Evolutionary conservation across 2,797 vertebrate species (phyloP), one percentile per base, ranked within the genome.

Genomic region (Argentina silus): DNA sequence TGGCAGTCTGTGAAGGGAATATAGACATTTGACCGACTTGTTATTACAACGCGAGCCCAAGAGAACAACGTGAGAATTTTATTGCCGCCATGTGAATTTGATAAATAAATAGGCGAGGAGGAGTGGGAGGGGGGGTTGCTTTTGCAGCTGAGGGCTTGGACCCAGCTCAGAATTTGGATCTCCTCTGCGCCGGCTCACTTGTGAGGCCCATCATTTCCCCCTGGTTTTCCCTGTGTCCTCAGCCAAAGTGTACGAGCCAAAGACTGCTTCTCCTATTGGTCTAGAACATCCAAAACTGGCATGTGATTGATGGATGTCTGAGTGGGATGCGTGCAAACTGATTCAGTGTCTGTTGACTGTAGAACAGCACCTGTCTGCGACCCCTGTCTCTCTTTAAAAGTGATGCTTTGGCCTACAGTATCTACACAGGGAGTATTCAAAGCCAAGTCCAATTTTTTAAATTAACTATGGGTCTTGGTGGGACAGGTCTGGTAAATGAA

Each of bases 401-500:
- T 12, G 47, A 48, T 48, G 23, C 11, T 67, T 14, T 17, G 42
- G 42, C 59, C 23, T 23, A 15, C 14, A 14, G 17, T 48, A 48
- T 12, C 66, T 67, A 3, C 61, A 17, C 56, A 12, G 62, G 21
- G 44, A 68, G 56, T 47, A 50, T 48, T 60, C 17, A 47, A 57
- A 72, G 12, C 55, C 10, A 7, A 48, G 7, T 76, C 76, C 78
- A 72, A 23, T 62, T 44, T 36, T 43, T 19, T 6, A 47, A 76
- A 65, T n/a, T 56, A 78, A 47, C 65, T 50, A 48, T 6, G 27
- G 57, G 69, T 79, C 64, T 23, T 43, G 21, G 51, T 43, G 17
- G 72, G 73, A 6, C 70, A 63, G 55, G 10, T 78, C 76, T 69
- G 47, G 59, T 64, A 55, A 75, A 78, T 43, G n/a, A 50, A 74